Evolutionary conservation across 53 echinoderm and acorn worm genomes (phyloP).

Genomic region (Antedon mediterranea): DNA sequence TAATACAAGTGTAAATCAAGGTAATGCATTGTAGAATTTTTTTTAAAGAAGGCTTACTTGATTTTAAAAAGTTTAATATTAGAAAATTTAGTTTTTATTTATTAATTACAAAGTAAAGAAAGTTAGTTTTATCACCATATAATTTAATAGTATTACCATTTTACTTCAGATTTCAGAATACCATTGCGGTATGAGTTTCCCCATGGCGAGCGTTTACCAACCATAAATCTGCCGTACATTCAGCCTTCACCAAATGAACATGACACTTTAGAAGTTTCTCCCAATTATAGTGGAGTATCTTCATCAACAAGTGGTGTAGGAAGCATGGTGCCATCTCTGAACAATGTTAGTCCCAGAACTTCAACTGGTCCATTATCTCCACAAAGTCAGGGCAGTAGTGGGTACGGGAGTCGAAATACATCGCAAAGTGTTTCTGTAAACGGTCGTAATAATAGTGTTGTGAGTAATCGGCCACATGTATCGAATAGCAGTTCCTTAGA

Average conservation of each 20-base stretch:
- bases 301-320: background rate
- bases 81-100: too few relatives aligned
- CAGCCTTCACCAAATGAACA: background rate
- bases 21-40: background rate
- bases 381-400: conserved; percentile 33
- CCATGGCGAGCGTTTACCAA: background rate
- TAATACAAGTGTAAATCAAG: background rate
- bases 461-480: background rate
- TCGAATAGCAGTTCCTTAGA: background rate
- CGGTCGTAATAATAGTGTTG: background rate
- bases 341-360: background rate
- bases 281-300: background rate
- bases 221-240: background rate
- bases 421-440: conserved; percentile 28
- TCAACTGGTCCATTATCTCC: background rate
- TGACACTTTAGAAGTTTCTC: background rate
- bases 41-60: too few relatives aligned
- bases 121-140: too few relatives aligned
- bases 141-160: background rate
- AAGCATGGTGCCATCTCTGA: background rate
- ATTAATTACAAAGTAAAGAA: too few relatives aligned
- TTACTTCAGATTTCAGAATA: background rate
- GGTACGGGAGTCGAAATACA: conserved; percentile 76
- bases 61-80: too few relatives aligned
- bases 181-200: background rate